Evolutionary conservation across 2,888 invertebrate genomes (phyloP).

Genomic region (Erannis defoliaria): DNA sequence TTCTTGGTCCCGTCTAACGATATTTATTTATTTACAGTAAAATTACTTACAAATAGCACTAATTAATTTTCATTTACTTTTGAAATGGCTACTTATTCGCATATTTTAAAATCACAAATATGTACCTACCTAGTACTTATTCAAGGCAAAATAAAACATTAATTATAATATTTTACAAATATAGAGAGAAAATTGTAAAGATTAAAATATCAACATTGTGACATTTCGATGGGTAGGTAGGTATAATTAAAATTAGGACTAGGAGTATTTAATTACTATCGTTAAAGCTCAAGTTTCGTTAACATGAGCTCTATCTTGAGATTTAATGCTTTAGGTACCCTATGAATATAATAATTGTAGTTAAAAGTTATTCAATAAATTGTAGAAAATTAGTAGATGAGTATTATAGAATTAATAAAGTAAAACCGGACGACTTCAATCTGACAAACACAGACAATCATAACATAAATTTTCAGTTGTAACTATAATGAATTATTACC

Average conservation of each 20-base stretch:
- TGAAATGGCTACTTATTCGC: background rate
- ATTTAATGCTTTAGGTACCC: background rate
- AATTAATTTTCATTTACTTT: background rate
- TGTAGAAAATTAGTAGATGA: background rate
- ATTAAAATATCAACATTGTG: constrained; percentile 13
- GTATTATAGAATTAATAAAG: background rate
- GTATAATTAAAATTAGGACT: constrained; percentile 43
- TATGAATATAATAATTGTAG: background rate
- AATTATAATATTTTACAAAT: constrained; percentile 7
- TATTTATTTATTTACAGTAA: constrained; percentile 12
- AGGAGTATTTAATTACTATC: constrained; percentile 40
- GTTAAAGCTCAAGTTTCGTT: constrained; percentile 5
- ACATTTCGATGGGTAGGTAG: constrained; percentile 29
- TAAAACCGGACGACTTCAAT: background rate
- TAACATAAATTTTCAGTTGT: background rate
- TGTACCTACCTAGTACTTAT: background rate
- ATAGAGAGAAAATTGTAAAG: constrained; percentile 24
- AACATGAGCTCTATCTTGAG: background rate
- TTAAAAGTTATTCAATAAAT: background rate
- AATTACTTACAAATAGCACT: constrained; percentile 12
- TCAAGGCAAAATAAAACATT: background rate
- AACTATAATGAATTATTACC: no score
- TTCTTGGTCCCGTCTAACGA: constrained; percentile 31
- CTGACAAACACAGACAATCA: background rate
- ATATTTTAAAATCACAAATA: constrained; percentile 11